These are phyloP conservation scores for Cynopterus sphinx DNA, from an alignment of 2,797 vertebrate genomes.

Conservation along the genomic window DNA sequence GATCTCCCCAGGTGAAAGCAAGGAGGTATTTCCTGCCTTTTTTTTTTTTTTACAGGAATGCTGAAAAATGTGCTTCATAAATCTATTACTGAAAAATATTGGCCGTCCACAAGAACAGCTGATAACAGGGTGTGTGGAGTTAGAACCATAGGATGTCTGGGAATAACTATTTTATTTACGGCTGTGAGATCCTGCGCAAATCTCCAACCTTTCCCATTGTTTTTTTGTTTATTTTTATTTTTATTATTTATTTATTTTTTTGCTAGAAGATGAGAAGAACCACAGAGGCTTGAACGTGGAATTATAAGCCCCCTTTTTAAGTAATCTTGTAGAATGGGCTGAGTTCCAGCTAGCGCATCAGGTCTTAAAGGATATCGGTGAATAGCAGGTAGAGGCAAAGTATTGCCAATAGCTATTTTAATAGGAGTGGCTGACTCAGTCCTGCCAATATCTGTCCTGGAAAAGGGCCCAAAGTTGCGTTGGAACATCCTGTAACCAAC, in stretches of 20 bases:
- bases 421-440: background rate
- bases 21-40: too few species aligned
- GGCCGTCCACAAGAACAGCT: background rate
- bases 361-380: background rate
- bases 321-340: background rate
- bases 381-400: background rate
- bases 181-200: background rate
- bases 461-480: rapidly evolving
- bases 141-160: background rate
- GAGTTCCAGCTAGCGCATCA: background rate
- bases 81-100: background rate
- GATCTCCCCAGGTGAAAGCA: background rate
- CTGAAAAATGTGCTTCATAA: background rate
- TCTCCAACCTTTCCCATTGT: too few species aligned
- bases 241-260: background rate
- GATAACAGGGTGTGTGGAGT: background rate
- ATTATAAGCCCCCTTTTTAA: background rate
- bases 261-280: background rate
- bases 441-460: too few species aligned
- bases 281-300: background rate
- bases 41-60: background rate
- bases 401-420: background rate
- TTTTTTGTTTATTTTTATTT: too few species aligned
- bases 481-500: background rate
- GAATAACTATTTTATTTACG: background rate